A percentile compares a stretch with the other conserved stretches of the same genome.
Conservation (phyloP, 2,797 vertebrate species). For the Siniperca undulata region DNA sequence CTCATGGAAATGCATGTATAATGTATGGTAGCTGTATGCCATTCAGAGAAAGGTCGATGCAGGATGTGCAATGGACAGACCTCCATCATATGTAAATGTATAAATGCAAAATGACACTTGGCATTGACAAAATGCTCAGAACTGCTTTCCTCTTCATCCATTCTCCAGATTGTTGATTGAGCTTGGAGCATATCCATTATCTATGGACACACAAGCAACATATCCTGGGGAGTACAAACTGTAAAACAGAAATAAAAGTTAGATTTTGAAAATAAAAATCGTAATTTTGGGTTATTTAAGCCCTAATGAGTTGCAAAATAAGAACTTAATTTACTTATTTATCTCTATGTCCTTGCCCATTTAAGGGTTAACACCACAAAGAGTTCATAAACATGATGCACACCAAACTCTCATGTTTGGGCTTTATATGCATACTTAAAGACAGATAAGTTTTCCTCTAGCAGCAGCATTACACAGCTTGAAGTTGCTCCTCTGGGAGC, state of each 20-base stretch:
- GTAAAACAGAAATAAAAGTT: not conserved
- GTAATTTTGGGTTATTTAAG: not conserved
- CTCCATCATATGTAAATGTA: not conserved
- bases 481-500: constrained; percentile 56
- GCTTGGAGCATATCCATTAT: not conserved
- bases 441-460: constrained; percentile 25
- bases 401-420: not conserved
- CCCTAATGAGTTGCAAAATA: not conserved
- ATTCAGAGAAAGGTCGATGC: not conserved
- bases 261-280: not conserved
- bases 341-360: not conserved
- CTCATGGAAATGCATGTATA: not conserved
- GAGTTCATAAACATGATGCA: not conserved
- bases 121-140: not conserved
- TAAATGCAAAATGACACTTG: not conserved
- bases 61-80: not conserved
- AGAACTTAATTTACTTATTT: not conserved
- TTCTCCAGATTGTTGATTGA: not conserved
- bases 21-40: not conserved
- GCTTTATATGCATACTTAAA: constrained; percentile 14
- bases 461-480: constrained; percentile 20
- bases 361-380: not conserved
- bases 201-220: not conserved
- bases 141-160: not conserved
- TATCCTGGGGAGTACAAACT: not conserved